A percentile compares a stretch with the other conserved stretches of the same genome.
phyloP scores from a whole-genome alignment of 2,797 vertebrate genomes.

The Sardinella longiceps region DNA sequence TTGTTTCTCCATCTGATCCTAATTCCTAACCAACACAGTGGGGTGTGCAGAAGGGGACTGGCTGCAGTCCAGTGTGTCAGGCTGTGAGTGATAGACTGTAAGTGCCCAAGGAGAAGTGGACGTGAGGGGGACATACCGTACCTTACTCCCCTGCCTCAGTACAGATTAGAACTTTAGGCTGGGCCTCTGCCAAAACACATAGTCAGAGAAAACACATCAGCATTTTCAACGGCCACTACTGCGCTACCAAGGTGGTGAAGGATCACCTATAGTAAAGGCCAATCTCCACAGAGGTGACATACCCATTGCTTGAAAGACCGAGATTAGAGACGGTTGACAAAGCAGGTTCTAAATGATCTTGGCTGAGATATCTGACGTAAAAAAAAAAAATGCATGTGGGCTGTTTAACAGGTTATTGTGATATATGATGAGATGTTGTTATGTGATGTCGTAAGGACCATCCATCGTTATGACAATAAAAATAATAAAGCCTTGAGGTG shows the following conservation, averaged over 20 bases:
- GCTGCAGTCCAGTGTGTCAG: slow-evolving; percentile 15
- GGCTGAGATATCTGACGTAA: background rate
- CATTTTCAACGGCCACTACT: slow-evolving; percentile 10
- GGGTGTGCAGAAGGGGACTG: background rate
- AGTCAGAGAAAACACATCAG: slow-evolving; percentile 23
- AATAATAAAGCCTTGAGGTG: background rate
- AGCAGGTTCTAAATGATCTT: too few species aligned
- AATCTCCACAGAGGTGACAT: background rate
- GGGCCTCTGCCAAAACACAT: slow-evolving; percentile 49
- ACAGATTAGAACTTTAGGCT: background rate
- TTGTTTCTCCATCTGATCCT: background rate
- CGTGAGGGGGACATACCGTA: slow-evolving; percentile 23
- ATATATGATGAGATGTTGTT: background rate
- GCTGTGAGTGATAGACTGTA: slow-evolving; percentile 32
- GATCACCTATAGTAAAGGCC: background rate
- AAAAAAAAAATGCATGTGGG: background rate
- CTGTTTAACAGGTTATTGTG: background rate
- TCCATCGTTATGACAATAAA: too few species aligned
- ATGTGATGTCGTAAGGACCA: slow-evolving; percentile 14
- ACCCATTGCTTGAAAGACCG: background rate
- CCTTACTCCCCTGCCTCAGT: slow-evolving; percentile 13
- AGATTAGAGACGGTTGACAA: too few species aligned
- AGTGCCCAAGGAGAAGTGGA: slow-evolving; percentile 38
- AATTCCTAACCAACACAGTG: background rate
- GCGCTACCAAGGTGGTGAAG: background rate